Evolutionary conservation across 2,888 invertebrate genomes (phyloP).

Genomic region (Stenolophus ochropezus): DNA sequence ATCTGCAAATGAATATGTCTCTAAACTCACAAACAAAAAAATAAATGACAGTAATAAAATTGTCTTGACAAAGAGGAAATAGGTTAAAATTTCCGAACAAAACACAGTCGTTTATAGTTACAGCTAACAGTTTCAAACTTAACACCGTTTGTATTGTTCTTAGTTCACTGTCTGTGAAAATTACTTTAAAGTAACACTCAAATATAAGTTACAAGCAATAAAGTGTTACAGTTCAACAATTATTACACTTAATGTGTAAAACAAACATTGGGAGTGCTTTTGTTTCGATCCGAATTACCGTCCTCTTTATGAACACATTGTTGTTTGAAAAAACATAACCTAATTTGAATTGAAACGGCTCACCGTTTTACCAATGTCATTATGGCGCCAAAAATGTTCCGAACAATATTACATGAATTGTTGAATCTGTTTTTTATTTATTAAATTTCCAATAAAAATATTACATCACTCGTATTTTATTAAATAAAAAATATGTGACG

Average conservation of each 20-base stretch:
- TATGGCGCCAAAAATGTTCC: too few species aligned
- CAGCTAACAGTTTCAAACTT: conserved; percentile 11
- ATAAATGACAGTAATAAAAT: neutral
- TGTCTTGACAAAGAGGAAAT: neutral
- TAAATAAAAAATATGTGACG: too few species aligned
- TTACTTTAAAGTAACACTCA: neutral
- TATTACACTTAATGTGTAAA: neutral
- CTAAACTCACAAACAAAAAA: too few species aligned
- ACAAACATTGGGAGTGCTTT: neutral
- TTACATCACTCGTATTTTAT: too few species aligned
- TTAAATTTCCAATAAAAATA: too few species aligned
- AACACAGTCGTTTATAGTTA: conserved; percentile 26
- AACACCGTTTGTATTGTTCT: neutral
- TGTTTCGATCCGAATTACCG: neutral
- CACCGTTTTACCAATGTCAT: too few species aligned
- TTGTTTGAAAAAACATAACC: neutral
- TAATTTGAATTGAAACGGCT: neutral
- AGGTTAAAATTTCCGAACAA: neutral
- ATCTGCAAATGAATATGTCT: too few species aligned
- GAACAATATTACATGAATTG: too few species aligned
- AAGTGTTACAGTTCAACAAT: neutral
- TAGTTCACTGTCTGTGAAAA: neutral
- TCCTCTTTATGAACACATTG: neutral
- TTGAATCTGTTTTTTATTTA: too few species aligned
- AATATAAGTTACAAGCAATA: neutral